Evolutionary conservation across 2,113 vertebrate species (phyloP).

Genomic region (Pagrus major): DNA sequence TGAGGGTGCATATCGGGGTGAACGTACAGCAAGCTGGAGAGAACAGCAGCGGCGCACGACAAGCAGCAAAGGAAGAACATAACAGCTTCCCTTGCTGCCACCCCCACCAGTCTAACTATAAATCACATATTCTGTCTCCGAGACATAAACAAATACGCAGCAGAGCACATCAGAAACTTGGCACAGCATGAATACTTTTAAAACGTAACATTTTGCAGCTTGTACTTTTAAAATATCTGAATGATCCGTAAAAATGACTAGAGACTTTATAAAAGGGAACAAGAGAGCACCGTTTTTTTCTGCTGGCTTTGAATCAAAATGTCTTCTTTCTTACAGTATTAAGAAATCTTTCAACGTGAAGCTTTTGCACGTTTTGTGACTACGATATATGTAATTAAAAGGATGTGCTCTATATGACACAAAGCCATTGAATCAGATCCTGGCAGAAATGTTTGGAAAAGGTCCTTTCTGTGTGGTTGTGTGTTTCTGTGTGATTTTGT

Average conservation of each 20-base stretch:
- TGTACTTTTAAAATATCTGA: slow-evolving; percentile 74
- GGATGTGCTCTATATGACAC: slow-evolving; percentile 33
- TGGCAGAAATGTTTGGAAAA: slow-evolving; percentile 35
- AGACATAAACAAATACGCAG: slow-evolving; percentile 82
- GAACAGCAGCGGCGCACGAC: slow-evolving; percentile 80
- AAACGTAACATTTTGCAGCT: slow-evolving; percentile 67
- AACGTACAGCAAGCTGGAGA: slow-evolving; percentile 79
- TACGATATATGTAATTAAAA: slow-evolving; percentile 57
- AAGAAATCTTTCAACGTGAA: slow-evolving; percentile 33
- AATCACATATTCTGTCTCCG: slow-evolving; percentile 79
- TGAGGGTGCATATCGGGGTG: slow-evolving; percentile 85
- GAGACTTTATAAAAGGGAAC: slow-evolving; percentile 65
- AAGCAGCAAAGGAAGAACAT: slow-evolving; percentile 82
- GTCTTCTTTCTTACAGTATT: slow-evolving; percentile 34
- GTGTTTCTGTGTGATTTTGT: neutral
- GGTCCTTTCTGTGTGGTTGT: slow-evolving; percentile 34
- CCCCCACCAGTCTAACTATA: slow-evolving; percentile 82
- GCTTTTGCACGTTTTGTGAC: slow-evolving; percentile 54
- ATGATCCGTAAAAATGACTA: slow-evolving; percentile 72
- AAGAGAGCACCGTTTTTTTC: slow-evolving; percentile 28
- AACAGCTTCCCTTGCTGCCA: slow-evolving; percentile 78
- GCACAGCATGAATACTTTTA: slow-evolving; percentile 74
- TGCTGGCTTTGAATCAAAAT: slow-evolving; percentile 53
- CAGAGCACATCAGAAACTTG: slow-evolving; percentile 75
- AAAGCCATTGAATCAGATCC: slow-evolving; percentile 47